Percentiles rank a stretch among this genome's conserved stretches.
These are phyloP conservation scores for Rotaria socialis DNA, from an alignment of 2,888 invertebrate species.

Conservation along the genomic window DNA sequence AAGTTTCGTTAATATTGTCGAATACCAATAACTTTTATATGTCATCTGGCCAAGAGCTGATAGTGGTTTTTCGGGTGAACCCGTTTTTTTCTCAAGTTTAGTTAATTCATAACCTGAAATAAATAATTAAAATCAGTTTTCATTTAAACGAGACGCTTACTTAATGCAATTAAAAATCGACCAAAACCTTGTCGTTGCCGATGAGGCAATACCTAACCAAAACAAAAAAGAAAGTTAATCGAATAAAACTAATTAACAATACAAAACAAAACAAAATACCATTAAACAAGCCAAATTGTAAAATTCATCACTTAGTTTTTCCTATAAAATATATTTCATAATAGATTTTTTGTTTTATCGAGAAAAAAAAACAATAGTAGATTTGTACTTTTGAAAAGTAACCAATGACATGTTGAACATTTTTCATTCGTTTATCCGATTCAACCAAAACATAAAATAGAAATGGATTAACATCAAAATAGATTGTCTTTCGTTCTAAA, in stretches of 20 bases:
- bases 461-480: slow-evolving; percentile 95
- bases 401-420: slow-evolving; percentile 66
- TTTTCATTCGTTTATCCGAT: slow-evolving; percentile 71
- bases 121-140: neutral
- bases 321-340: slow-evolving; percentile 52
- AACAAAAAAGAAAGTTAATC: neutral
- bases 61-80: slow-evolving; percentile 92
- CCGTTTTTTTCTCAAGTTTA: slow-evolving; percentile 82
- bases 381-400: slow-evolving; percentile 93
- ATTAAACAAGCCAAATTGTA: slow-evolving; percentile 32
- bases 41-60: slow-evolving; percentile 91
- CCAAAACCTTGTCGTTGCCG: slow-evolving; percentile 95
- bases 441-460: slow-evolving; percentile 90
- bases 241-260: slow-evolving; percentile 51
- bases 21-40: slow-evolving; percentile 88
- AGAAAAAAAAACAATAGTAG: slow-evolving; percentile 61
- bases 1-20: slow-evolving; percentile 20
- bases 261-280: neutral
- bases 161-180: slow-evolving; percentile 87
- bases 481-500: slow-evolving; percentile 91
- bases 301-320: slow-evolving; percentile 14
- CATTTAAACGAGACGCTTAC: slow-evolving; percentile 50
- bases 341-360: slow-evolving; percentile 68
- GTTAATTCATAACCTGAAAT: slow-evolving; percentile 78
- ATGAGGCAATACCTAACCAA: slow-evolving; percentile 81